A percentile compares a stretch with the other conserved stretches of the same genome.
phyloP scores from a whole-genome alignment of 2,113 vertebrate species.

The Phrynosoma blainvillii region DNA sequence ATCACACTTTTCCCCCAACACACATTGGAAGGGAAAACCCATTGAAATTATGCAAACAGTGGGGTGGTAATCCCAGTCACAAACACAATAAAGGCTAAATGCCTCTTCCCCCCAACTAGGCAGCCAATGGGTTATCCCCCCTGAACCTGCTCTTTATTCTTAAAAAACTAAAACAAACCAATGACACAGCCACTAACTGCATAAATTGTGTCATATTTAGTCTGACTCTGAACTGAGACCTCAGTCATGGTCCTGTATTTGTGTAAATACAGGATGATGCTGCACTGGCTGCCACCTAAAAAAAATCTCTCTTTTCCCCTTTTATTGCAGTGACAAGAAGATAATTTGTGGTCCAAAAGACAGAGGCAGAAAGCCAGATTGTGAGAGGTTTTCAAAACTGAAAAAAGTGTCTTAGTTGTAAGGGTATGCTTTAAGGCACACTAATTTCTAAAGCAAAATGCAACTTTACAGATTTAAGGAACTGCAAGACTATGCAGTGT shows the following conservation, averaged over 20 bases:
- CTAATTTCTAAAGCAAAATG: not conserved
- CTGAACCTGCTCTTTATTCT: too few relatives aligned
- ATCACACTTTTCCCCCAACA: too few relatives aligned
- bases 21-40: too few relatives aligned
- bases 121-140: too few relatives aligned
- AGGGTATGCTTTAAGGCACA: not conserved
- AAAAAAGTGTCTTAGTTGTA: not conserved
- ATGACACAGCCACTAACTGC: not conserved
- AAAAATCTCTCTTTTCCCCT: not conserved
- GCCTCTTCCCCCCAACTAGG: too few relatives aligned
- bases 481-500: not conserved
- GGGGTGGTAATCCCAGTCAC: not conserved
- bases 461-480: not conserved
- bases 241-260: not conserved
- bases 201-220: not conserved
- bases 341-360: not conserved
- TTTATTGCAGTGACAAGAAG: not conserved
- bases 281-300: not conserved
- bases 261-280: not conserved
- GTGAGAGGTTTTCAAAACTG: not conserved
- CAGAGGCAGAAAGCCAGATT: not conserved
- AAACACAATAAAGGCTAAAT: not conserved
- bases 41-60: too few relatives aligned
- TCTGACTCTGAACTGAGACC: not conserved
- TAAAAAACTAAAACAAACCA: too few relatives aligned